These are phyloP conservation scores for Pangasianodon gigas DNA, from an alignment of 2,113 vertebrate species.

Conservation along the genomic window DNA sequence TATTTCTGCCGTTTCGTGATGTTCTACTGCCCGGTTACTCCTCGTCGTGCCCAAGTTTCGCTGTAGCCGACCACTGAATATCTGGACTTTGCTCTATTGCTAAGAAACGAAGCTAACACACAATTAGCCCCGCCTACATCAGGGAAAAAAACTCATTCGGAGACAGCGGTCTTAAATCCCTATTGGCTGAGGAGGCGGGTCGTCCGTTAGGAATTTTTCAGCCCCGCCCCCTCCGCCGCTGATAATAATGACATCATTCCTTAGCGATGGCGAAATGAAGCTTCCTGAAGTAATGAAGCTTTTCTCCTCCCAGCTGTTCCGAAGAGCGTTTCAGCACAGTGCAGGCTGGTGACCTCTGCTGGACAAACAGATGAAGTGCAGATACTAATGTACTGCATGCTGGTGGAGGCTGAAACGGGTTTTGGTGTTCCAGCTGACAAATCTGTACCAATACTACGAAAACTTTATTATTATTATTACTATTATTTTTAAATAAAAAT, in stretches of 20 bases:
- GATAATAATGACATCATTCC: conserved; percentile 62
- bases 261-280: background rate
- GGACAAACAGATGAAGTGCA: background rate
- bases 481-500: too few species aligned
- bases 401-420: background rate
- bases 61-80: background rate
- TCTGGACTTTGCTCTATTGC: conserved; percentile 53
- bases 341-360: background rate
- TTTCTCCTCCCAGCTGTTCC: too few species aligned
- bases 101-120: conserved; percentile 63
- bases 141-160: conserved; percentile 27
- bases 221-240: conserved; percentile 52
- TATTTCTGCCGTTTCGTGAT: background rate
- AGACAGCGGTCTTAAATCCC: conserved; percentile 25
- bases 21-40: background rate
- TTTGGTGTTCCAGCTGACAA: background rate
- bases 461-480: too few species aligned
- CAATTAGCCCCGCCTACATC: conserved; percentile 63
- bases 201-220: conserved; percentile 54
- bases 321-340: background rate
- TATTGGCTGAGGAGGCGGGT: conserved; percentile 53
- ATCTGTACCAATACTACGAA: background rate
- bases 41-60: conserved; percentile 7
- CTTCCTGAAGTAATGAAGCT: background rate
- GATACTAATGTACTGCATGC: background rate